Evolutionary conservation across 1,140 invertebrate genomes (phyloP), one percentile per base, ranked within the genome.

Genomic region (Vanessa atalanta): DNA sequence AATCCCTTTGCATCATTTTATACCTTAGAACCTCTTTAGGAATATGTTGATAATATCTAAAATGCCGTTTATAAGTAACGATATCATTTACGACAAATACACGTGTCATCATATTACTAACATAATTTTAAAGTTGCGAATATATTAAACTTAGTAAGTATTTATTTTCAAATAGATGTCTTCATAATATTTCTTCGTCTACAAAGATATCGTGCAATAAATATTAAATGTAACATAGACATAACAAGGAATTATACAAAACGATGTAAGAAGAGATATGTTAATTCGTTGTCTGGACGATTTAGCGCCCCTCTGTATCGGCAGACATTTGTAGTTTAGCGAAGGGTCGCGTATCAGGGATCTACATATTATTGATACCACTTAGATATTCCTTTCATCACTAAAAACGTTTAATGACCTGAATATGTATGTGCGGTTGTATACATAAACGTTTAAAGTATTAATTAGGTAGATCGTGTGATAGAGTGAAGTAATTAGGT

Each of bases 301-400:
- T 91, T 91, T 89, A 89, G 88, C 88, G 85, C 88, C 89, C 88
- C 88, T 71, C 68, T 76, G 61, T 79, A 83, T 83, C 73, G 72
- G 70, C 75, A 69, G 75, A 88, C 85, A 85, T 84, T 89, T 89
- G 83, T 85, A 80, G 78, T 72, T 75, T 75, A 79, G 79, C 75
- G 82, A 73, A 75, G 86, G 84, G 84, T 83, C 16, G 70, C 74
- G 67, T 87, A 88, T 89, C 89, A 65, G 14, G 71, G 57, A 91
- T 90, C 87, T 86, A 84, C 81, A 84, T 70, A 67, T 79, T 79
- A 88, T 85, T 83, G 77, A 72, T 78, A 78, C 76, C 78, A 76
- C 73, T 78, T 76, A 81, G 76, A 82, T 83, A 83, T 83, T 81
- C 80, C 78, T 88, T 84, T 87, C 83, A 86, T 86, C 83, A 79